Evolutionary conservation across 2,113 vertebrate genomes (phyloP).

Genomic region (Paramisgurnus dabryanus): DNA sequence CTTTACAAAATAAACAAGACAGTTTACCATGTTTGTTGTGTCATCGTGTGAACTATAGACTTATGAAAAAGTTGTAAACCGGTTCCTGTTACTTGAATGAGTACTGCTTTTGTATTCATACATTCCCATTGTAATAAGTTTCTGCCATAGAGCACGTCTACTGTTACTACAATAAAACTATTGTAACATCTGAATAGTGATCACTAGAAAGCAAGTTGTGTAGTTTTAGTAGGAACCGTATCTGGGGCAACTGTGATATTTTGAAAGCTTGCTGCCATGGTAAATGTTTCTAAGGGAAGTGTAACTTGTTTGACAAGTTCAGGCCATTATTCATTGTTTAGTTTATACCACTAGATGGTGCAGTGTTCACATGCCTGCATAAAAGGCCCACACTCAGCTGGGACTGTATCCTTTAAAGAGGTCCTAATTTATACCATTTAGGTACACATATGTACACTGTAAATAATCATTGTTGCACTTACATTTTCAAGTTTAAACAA

Average conservation of each 20-base stretch:
- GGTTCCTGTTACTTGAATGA: no score
- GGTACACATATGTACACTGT: no score
- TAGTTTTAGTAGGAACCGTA: not conserved
- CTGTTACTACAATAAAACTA: not conserved
- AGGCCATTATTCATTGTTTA: not conserved
- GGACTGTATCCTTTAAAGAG: no score
- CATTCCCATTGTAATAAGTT: no score
- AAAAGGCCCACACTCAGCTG: not conserved
- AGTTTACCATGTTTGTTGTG: not conserved
- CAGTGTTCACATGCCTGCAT: not conserved
- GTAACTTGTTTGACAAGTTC: not conserved
- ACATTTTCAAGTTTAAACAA: no score
- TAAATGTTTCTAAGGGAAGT: not conserved
- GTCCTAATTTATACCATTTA: no score
- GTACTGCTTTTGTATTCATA: no score
- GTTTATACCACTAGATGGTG: slow-evolving; percentile 45
- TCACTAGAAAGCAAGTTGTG: no score
- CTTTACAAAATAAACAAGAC: slow-evolving; percentile 46
- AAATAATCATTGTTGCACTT: no score
- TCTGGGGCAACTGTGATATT: not conserved
- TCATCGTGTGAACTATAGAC: not conserved
- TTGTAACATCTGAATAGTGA: not conserved
- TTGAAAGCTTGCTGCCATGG: no score
- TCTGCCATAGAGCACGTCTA: not conserved
- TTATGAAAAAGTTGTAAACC: no score